Evolutionary conservation across 2,888 invertebrate species (phyloP).

Genomic region (Scaptomyza reducta): DNA sequence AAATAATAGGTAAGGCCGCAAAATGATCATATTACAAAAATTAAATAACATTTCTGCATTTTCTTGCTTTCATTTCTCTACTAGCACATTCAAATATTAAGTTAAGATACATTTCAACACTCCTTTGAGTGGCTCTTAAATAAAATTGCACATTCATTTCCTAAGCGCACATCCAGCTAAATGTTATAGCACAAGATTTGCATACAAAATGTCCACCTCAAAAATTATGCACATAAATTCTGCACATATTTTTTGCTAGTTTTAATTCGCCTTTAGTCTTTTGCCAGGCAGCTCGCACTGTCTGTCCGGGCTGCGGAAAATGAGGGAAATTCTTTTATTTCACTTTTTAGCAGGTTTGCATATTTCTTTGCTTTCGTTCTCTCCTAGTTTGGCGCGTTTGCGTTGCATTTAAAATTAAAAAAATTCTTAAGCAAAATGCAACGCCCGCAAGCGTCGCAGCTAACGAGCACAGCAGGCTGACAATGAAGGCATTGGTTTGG

Average conservation of each 20-base stretch:
- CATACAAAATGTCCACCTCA: constrained; percentile 75
- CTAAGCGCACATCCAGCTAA: constrained; percentile 17
- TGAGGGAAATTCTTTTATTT: constrained; percentile 43
- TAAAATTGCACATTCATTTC: constrained; percentile 3
- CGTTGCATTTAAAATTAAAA: constrained; percentile 78
- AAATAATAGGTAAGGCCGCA: no score
- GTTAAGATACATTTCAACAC: not conserved
- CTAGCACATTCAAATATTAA: not conserved
- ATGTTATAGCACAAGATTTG: constrained; percentile 58
- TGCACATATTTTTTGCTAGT: constrained; percentile 31
- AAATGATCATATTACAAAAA: no score
- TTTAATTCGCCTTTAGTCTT: constrained; percentile 70
- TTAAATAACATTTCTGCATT: no score
- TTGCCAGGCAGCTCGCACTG: constrained; percentile 31
- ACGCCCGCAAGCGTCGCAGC: constrained; percentile 63
- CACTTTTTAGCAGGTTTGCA: constrained; percentile 64
- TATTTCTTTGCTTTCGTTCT: constrained; percentile 53
- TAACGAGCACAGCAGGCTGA: constrained; percentile 58
- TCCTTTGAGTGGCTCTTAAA: not conserved
- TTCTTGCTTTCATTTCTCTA: not conserved
- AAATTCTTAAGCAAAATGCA: constrained; percentile 76
- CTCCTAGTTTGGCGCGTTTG: constrained; percentile 54
- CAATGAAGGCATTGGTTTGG: constrained; percentile 44
- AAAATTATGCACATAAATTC: constrained; percentile 77
- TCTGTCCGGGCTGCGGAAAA: not conserved